These are phyloP conservation scores for Aeoliscus strigatus DNA, from an alignment of 2,797 vertebrate species.

Conservation along the genomic window DNA sequence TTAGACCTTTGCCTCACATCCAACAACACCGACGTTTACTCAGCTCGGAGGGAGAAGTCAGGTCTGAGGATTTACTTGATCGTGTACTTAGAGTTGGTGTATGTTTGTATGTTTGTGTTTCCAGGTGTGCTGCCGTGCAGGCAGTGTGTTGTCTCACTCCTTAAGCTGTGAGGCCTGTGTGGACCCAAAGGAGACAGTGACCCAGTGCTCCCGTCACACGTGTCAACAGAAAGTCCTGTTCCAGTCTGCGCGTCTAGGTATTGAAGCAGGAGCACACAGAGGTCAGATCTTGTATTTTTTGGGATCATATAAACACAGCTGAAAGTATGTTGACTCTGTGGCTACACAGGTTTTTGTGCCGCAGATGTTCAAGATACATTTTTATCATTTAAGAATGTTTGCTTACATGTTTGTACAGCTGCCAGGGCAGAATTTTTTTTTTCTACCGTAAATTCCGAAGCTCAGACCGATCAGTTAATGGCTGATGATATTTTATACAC, in stretches of 20 bases:
- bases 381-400: conserved; percentile 30
- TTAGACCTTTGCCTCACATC: conserved; percentile 48
- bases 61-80: no score
- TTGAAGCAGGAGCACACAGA: conserved; percentile 24
- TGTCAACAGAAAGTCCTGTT: conserved; percentile 27
- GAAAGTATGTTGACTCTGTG: conserved; percentile 8
- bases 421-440: conserved; percentile 1
- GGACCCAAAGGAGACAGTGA: conserved; percentile 4
- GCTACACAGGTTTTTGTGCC: background rate
- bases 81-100: no score
- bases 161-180: no score
- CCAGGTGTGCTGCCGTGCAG: no score
- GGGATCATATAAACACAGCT: conserved; percentile 21
- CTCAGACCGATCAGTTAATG: conserved; percentile 7
- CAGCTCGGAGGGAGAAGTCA: conserved; percentile 1
- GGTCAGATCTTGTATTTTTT: conserved; percentile 40
- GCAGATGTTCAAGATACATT: conserved; percentile 15
- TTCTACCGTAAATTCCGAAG: conserved; percentile 3
- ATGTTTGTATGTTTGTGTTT: no score
- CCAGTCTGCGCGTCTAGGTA: conserved; percentile 25
- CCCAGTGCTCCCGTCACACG: conserved; percentile 20
- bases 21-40: conserved; percentile 42
- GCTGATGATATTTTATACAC: conserved; percentile 14
- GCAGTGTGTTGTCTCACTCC: no score
- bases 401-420: conserved; percentile 26